These are phyloP conservation scores for Pitangus sulphuratus DNA, from an alignment of 2,797 vertebrate genomes.

Conservation along the genomic window DNA sequence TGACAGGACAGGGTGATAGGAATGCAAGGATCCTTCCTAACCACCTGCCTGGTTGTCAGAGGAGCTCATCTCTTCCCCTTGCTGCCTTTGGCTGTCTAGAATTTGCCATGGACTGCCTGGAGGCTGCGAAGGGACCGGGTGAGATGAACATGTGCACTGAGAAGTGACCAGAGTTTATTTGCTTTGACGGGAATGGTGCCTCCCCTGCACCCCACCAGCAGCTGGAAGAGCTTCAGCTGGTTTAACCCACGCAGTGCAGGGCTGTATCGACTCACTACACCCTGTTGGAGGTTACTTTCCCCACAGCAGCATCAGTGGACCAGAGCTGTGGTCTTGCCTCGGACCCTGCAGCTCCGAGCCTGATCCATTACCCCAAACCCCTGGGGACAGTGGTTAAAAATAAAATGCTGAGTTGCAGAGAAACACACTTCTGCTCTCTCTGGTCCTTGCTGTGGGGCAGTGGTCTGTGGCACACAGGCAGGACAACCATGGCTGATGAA, in stretches of 20 bases:
- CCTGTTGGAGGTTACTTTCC: background rate
- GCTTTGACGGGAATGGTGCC: background rate
- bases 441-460: background rate
- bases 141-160: background rate
- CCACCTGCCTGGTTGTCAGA: slow-evolving; percentile 27
- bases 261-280: background rate
- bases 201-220: rapidly evolving
- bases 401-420: background rate
- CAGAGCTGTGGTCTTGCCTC: background rate
- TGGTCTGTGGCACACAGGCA: background rate
- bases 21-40: background rate
- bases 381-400: background rate
- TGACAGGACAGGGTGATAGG: slow-evolving; percentile 6
- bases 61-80: background rate
- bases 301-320: background rate
- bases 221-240: background rate
- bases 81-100: background rate
- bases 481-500: background rate
- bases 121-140: rapidly evolving
- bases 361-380: background rate
- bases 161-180: background rate
- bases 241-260: background rate
- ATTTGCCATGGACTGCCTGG: background rate
- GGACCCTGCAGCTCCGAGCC: background rate
- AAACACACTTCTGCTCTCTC: background rate